Evolutionary conservation across 2,113 vertebrate genomes (phyloP).

Genomic region (Menura novaehollandiae): DNA sequence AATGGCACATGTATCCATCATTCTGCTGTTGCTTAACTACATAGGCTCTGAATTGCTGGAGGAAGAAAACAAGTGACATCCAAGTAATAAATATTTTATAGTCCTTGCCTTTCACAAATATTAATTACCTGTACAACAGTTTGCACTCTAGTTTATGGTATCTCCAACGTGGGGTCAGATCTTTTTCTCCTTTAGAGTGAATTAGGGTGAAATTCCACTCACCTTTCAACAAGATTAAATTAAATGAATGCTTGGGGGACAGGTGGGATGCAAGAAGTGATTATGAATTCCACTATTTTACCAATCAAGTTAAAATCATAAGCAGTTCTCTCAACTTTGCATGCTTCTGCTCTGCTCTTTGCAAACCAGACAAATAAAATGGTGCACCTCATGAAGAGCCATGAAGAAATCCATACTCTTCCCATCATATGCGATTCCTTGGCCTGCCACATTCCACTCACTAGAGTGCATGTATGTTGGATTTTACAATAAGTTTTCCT

Average conservation of each 20-base stretch:
- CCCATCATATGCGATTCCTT: not conserved
- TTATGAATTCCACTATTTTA: not conserved
- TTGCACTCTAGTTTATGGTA: not conserved
- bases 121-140: conserved; percentile 1
- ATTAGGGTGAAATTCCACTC: not conserved
- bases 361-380: not conserved
- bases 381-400: not conserved
- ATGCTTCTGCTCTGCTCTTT: not conserved
- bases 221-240: not conserved
- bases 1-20: conserved; percentile 5
- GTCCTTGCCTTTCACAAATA: conserved; percentile 9
- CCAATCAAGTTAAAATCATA: not conserved
- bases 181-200: not conserved
- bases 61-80: not conserved
- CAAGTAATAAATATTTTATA: conserved; percentile 2
- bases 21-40: not conserved
- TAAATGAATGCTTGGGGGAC: not conserved
- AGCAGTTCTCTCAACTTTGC: not conserved
- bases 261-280: not conserved
- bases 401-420: not conserved
- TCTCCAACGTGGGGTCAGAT: not conserved
- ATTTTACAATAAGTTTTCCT: not conserved
- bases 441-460: not conserved
- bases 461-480: not conserved
- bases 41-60: not conserved